These are phyloP conservation scores for Tringa solitaria DNA, from an alignment of 2,113 vertebrate species.

Conservation along the genomic window DNA sequence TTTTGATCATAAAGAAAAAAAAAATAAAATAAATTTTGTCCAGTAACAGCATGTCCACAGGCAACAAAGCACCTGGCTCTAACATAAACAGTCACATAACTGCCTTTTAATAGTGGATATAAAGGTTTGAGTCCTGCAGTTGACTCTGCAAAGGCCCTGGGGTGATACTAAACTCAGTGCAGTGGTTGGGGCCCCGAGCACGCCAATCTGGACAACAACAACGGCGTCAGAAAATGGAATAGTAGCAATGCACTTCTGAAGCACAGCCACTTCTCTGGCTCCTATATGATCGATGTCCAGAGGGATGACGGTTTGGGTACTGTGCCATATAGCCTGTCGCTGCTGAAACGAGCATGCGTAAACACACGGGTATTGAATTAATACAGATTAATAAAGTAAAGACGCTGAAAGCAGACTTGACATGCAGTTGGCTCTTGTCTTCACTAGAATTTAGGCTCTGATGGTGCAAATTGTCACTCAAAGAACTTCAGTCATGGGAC, in stretches of 20 bases:
- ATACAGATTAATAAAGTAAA: background rate
- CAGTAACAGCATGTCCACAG: background rate
- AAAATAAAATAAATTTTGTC: background rate
- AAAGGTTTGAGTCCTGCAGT: background rate
- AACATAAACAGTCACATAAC: conserved; percentile 20
- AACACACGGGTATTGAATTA: background rate
- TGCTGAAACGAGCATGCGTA: background rate
- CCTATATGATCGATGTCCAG: fast-evolving
- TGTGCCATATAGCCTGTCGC: background rate
- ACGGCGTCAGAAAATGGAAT: background rate
- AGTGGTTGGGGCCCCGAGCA: background rate
- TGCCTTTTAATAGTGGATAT: conserved; percentile 18
- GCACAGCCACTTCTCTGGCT: fast-evolving
- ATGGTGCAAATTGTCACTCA: background rate
- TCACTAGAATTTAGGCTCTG: background rate
- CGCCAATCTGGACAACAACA: background rate
- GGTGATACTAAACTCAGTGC: background rate
- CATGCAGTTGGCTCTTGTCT: background rate
- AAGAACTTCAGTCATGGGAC: background rate
- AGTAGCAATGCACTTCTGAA: background rate
- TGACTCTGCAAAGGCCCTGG: background rate
- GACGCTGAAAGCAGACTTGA: background rate
- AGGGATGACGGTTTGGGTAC: background rate
- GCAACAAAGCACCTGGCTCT: conserved; percentile 16
- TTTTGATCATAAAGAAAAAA: background rate